A percentile compares a stretch with the other conserved stretches of the same genome.
phyloP scores from a whole-genome alignment of 2,797 vertebrate genomes.

The Simalia tracyae region DNA sequence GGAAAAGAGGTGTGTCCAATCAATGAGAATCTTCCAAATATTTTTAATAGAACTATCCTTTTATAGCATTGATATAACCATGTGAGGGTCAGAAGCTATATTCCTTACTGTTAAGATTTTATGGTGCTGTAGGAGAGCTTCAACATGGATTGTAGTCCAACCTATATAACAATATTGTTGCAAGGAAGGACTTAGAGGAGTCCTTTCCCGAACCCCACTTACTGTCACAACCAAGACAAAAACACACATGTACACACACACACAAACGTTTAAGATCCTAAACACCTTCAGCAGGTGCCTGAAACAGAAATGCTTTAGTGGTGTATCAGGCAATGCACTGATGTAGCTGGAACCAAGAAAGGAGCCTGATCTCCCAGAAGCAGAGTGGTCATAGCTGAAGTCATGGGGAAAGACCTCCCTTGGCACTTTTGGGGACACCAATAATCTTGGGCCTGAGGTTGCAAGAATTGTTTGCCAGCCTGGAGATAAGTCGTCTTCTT shows the following conservation, averaged over 20 bases:
- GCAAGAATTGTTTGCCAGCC: background rate
- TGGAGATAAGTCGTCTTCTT: background rate
- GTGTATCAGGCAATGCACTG: too few species aligned
- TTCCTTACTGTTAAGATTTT: background rate
- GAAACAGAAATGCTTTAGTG: too few species aligned
- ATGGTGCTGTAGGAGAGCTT: background rate
- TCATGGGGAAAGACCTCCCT: background rate
- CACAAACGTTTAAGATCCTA: too few species aligned
- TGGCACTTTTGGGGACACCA: background rate
- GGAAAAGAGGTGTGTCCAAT: background rate
- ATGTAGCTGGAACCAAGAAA: too few species aligned
- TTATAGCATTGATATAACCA: background rate
- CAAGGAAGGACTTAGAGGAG: too few species aligned
- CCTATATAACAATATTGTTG: background rate
- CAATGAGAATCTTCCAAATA: background rate
- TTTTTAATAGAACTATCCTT: background rate
- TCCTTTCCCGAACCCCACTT: too few species aligned
- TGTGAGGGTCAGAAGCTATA: background rate
- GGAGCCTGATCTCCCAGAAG: too few species aligned
- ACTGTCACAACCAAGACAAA: too few species aligned
- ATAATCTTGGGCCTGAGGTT: background rate
- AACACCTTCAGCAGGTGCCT: too few species aligned
- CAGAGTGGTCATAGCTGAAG: too few species aligned
- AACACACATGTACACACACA: too few species aligned
- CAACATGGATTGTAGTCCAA: background rate